These are phyloP conservation scores for Penaeus japonicus DNA, from an alignment of 1,140 invertebrate genomes.

Conservation along the genomic window DNA sequence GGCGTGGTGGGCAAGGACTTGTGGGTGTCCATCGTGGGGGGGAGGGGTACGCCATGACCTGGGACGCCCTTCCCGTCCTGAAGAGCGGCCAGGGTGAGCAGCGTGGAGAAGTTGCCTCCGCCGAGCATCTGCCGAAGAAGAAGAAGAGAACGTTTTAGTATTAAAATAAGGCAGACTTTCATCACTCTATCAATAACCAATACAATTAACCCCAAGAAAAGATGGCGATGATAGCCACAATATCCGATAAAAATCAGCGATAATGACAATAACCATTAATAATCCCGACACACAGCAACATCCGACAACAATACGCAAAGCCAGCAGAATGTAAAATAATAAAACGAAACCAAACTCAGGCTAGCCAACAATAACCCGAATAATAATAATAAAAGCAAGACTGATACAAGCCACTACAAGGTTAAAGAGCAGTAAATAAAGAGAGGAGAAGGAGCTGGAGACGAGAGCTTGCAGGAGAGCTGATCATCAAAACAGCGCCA, in stretches of 20 bases:
- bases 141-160: constrained; percentile 13
- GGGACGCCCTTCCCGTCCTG: constrained; percentile 60
- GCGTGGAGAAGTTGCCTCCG: constrained; percentile 63
- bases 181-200: background rate
- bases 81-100: constrained; percentile 62
- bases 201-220: background rate
- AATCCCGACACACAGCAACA: background rate
- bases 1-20: constrained; percentile 53
- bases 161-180: background rate
- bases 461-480: too few relatives aligned
- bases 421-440: too few relatives aligned
- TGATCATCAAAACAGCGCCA: too few relatives aligned
- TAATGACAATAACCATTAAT: too few relatives aligned
- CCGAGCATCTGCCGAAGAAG: constrained; percentile 61
- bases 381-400: too few relatives aligned
- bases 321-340: background rate
- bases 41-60: constrained; percentile 54
- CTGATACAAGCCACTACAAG: too few relatives aligned
- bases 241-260: too few relatives aligned
- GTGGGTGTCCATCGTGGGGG: constrained; percentile 54
- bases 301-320: background rate
- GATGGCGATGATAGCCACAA: too few relatives aligned
- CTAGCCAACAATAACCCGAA: too few relatives aligned
- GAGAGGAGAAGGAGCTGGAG: too few relatives aligned
- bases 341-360: too few relatives aligned